Conservation (phyloP, 2,113 vertebrate species). For the Deroptyus accipitrinus region DNA sequence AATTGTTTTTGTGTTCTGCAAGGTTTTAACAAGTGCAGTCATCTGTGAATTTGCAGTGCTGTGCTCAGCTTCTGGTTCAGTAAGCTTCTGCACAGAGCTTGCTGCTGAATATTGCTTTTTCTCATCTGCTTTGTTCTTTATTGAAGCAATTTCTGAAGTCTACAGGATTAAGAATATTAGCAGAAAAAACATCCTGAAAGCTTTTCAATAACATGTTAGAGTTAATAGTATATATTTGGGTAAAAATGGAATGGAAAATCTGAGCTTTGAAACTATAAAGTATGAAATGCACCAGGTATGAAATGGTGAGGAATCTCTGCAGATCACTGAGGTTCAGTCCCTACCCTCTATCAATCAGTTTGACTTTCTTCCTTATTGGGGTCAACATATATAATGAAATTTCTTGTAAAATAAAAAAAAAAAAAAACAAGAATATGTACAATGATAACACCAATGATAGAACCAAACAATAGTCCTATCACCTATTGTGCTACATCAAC, state of each 20-base stretch:
- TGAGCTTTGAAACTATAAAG: neutral
- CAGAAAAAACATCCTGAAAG: neutral
- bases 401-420: neutral
- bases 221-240: neutral
- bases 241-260: neutral
- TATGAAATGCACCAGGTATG: neutral
- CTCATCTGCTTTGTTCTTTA: slow-evolving; percentile 81
- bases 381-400: neutral
- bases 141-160: slow-evolving; percentile 82
- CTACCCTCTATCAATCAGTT: neutral
- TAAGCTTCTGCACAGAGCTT: slow-evolving; percentile 70
- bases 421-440: neutral
- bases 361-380: neutral
- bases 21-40: slow-evolving; percentile 74
- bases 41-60: slow-evolving; percentile 75
- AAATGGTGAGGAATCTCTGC: neutral
- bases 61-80: slow-evolving; percentile 75
- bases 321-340: neutral
- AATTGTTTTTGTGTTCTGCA: slow-evolving; percentile 74
- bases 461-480: neutral
- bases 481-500: neutral
- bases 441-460: neutral
- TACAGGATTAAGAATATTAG: slow-evolving; percentile 58
- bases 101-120: slow-evolving; percentile 73
- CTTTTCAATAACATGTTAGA: neutral